These are phyloP conservation scores for Plestiodon gilberti DNA, from an alignment of 2,113 vertebrate species.

Conservation along the genomic window DNA sequence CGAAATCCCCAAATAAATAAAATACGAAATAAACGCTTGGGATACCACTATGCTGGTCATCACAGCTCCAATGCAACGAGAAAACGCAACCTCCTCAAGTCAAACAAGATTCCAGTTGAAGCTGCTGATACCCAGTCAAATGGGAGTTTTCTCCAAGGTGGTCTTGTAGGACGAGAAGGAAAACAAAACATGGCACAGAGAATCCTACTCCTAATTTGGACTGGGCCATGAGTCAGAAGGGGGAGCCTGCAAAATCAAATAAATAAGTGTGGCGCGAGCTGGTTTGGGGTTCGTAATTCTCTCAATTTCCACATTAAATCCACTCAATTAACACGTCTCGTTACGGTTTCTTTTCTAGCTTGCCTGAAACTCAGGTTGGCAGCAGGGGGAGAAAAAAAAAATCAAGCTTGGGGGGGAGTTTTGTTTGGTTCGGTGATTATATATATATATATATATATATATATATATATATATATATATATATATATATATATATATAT, in stretches of 20 bases:
- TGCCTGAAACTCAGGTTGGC: slow-evolving; percentile 4
- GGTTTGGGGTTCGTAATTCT: neutral
- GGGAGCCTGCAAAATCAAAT: neutral
- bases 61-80: neutral
- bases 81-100: neutral
- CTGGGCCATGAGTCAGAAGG: slow-evolving; percentile 12
- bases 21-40: accelerated
- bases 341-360: neutral
- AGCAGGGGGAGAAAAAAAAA: neutral
- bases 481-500: no score
- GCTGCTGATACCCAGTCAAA: neutral
- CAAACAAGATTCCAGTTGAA: neutral
- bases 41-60: neutral
- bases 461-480: no score
- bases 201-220: neutral
- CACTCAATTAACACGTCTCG: neutral
- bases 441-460: no score
- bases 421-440: no score
- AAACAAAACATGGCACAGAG: neutral
- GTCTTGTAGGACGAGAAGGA: neutral
- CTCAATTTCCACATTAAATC: slow-evolving; percentile 21
- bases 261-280: no score
- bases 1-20: neutral
- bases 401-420: slow-evolving; percentile 1
- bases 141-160: neutral